Conservation (phyloP, 2,113 vertebrate species). For the Protomyctophum bolini region DNA sequence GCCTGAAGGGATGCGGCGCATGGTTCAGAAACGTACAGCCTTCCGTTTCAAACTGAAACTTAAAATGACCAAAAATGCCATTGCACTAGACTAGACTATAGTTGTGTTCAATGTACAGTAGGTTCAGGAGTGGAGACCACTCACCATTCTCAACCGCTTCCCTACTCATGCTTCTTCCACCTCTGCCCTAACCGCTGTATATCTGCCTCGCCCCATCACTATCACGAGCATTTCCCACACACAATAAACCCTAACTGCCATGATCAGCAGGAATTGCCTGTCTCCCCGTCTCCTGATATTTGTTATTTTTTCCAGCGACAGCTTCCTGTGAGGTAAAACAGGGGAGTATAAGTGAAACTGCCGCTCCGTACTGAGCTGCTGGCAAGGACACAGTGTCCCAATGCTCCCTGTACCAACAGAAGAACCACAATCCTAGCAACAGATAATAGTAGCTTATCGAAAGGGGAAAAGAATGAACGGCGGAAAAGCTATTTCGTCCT, state of each 20-base stretch:
- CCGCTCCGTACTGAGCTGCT: conserved; percentile 51
- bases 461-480: conserved; percentile 38
- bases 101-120: too few species aligned
- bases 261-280: conserved; percentile 53
- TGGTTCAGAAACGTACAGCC: too few species aligned
- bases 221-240: conserved; percentile 42
- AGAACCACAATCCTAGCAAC: conserved; percentile 56
- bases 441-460: conserved; percentile 51
- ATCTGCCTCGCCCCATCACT: conserved; percentile 35
- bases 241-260: conserved; percentile 42
- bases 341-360: conserved; percentile 43
- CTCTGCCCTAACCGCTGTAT: background rate
- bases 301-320: background rate
- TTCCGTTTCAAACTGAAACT: too few species aligned
- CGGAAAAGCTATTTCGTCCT: conserved; percentile 31
- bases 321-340: conserved; percentile 25
- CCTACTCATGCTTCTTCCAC: too few species aligned
- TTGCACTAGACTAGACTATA: too few species aligned
- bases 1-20: too few species aligned
- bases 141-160: too few species aligned
- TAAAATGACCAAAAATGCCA: too few species aligned
- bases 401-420: conserved; percentile 26
- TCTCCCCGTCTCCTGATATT: background rate
- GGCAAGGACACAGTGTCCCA: conserved; percentile 49
- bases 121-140: too few species aligned